Base-by-base conservation (phyloP, 2,113 vertebrate species). In the Potamarius usumacintae region DNA sequence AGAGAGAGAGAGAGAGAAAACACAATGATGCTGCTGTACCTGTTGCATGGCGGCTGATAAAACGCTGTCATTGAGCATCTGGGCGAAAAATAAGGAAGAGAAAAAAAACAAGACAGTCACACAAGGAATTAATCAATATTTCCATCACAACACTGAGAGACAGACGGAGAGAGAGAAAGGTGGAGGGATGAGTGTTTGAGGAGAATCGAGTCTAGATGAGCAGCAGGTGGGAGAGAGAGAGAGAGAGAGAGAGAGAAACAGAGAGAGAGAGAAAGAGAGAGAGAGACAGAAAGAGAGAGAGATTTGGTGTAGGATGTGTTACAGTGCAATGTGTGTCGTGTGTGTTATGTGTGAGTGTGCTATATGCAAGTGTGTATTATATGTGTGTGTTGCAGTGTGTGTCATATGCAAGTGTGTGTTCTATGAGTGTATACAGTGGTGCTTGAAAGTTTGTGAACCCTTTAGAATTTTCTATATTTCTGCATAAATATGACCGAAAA, bases 1-100 rank as follows among this genome's bases (percentile, higher is more conserved):
- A 11, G 72, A 80, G 53, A 11, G 72, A 11, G 72, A 80, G 53
- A 12, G 30, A 77, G 90, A 85, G 85, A 85, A 69, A 91, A 57
- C 53, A 58, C 53, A 90, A 85, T 12, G 42, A 15, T 18, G 4
- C 9, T 55, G 83, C 80, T 88, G 88, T 94, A 96, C 95, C 95
- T 96, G 95, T 96, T 95, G 95, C 92, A 84, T 89, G 85, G 69
- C 62, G 79, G 48, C 86, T 88, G 83, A 89, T 89, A 89, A 88
- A 52, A 71, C 84, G 72, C 91, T 92, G 90, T 90, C 88, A 91
- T 91, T 42, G 90, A 85, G 83, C 82, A 78, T 89, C 82, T 67
- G 62, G 62, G 17, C 7, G 30, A 27, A 60, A 89, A 91, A 58
- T 82, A 86, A 85, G n/a, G 6, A 60, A 62, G 55, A 76, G 62